These are phyloP conservation scores for Thinocorus orbignyianus DNA, from an alignment of 2,113 vertebrate genomes.

Conservation along the genomic window DNA sequence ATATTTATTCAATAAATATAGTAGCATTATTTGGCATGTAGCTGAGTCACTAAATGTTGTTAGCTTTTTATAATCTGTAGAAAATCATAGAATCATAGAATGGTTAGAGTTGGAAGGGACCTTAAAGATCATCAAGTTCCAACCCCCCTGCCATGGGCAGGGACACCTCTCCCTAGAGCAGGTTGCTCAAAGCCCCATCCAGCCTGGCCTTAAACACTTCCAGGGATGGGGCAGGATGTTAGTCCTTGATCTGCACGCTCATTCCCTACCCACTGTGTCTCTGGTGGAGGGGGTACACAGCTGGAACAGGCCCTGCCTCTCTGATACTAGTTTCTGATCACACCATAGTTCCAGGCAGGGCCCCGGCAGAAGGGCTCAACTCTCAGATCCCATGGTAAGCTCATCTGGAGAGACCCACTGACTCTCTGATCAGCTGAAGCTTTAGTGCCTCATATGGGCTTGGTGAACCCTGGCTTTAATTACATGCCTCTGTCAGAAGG, in stretches of 20 bases:
- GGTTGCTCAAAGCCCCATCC: no score
- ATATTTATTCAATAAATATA: neutral
- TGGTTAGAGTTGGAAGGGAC: no score
- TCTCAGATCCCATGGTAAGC: neutral
- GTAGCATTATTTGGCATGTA: neutral
- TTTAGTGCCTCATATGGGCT: rapidly evolving
- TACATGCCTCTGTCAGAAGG: neutral
- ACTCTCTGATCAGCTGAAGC: neutral
- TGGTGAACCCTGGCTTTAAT: neutral
- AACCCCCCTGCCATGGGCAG: no score
- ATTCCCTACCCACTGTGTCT: neutral
- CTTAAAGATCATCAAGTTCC: no score
- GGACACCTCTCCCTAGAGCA: no score
- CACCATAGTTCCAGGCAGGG: neutral
- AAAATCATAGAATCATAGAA: no score
- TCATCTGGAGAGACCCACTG: neutral
- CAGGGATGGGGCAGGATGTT: no score
- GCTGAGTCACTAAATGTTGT: neutral
- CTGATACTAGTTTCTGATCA: neutral
- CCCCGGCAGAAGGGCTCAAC: neutral
- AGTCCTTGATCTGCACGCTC: neutral
- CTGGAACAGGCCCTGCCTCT: neutral
- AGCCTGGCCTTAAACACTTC: no score
- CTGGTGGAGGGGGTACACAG: rapidly evolving
- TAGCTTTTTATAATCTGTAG: neutral